Evolutionary conservation across 2,888 invertebrate species (phyloP).

Genomic region (Carcina quercana): DNA sequence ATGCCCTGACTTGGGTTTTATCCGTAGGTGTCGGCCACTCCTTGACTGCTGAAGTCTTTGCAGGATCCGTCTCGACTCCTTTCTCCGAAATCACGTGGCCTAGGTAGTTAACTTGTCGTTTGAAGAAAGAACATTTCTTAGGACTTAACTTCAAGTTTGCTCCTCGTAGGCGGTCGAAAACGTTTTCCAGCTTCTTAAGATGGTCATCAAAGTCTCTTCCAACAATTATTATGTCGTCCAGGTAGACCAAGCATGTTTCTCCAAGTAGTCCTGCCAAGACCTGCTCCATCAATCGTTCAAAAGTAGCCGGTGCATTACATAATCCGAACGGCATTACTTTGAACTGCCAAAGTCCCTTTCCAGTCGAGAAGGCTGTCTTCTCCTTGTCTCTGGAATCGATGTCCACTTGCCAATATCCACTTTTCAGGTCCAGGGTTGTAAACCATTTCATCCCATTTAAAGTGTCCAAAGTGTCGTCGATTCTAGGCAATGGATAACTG

Average conservation of each 20-base stretch:
- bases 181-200: neutral
- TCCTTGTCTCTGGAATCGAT: slow-evolving; percentile 9
- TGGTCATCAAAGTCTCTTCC: slow-evolving; percentile 6
- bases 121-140: slow-evolving; percentile 12
- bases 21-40: slow-evolving; percentile 16
- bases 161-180: neutral
- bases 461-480: too few relatives aligned
- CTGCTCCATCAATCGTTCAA: slow-evolving; percentile 11
- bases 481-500: slow-evolving; percentile 5
- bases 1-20: slow-evolving; percentile 14
- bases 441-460: slow-evolving; percentile 11
- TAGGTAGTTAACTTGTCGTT: slow-evolving; percentile 7
- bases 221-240: slow-evolving; percentile 11
- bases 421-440: slow-evolving; percentile 13
- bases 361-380: slow-evolving; percentile 14
- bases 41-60: slow-evolving; percentile 14
- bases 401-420: slow-evolving; percentile 18
- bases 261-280: slow-evolving; percentile 6
- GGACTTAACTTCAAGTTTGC: slow-evolving; percentile 3
- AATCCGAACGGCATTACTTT: slow-evolving; percentile 13
- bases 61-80: slow-evolving; percentile 13
- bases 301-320: slow-evolving; percentile 8
- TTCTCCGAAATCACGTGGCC: slow-evolving; percentile 14
- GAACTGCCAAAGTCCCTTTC: slow-evolving; percentile 8
- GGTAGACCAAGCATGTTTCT: slow-evolving; percentile 7